phyloP scores from a whole-genome alignment of 2,888 invertebrate species.

The Aspidiotus destructor region DNA sequence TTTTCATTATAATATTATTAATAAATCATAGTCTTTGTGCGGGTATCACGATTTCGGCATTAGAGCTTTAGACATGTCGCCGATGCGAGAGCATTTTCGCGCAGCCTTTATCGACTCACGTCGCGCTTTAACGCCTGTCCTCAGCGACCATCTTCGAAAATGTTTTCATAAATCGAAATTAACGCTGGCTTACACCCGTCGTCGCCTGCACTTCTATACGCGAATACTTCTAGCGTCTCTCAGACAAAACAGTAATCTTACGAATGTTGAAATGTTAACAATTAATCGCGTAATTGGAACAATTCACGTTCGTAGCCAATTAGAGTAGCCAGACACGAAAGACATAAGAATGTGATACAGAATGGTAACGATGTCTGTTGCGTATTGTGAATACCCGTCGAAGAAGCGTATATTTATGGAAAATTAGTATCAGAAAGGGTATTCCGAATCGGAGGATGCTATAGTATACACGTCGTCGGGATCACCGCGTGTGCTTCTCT shows the following conservation, averaged over 20 bases:
- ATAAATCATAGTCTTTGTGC: no score
- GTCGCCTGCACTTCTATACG: not conserved
- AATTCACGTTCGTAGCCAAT: constrained; percentile 28
- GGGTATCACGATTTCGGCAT: no score
- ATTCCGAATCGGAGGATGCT: not conserved
- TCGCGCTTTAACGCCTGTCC: no score
- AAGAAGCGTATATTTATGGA: constrained; percentile 28
- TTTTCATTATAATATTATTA: no score
- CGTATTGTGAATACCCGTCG: constrained; percentile 16
- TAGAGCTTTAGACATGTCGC: no score
- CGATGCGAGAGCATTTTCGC: no score
- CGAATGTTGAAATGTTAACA: constrained; percentile 30
- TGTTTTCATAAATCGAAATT: not conserved
- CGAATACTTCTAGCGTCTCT: constrained; percentile 10
- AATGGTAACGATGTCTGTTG: not conserved
- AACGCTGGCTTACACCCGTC: not conserved
- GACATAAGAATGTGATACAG: constrained; percentile 23
- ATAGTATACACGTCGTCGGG: not conserved
- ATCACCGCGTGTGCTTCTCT: not conserved
- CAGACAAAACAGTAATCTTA: constrained; percentile 23
- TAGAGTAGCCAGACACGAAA: constrained; percentile 26
- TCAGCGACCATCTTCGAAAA: no score
- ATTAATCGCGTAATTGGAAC: constrained; percentile 30
- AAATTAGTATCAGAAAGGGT: constrained; percentile 26
- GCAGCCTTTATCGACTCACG: no score